Conservation (phyloP, 2,797 vertebrate genomes). For the Xyrichtys novacula region DNA sequence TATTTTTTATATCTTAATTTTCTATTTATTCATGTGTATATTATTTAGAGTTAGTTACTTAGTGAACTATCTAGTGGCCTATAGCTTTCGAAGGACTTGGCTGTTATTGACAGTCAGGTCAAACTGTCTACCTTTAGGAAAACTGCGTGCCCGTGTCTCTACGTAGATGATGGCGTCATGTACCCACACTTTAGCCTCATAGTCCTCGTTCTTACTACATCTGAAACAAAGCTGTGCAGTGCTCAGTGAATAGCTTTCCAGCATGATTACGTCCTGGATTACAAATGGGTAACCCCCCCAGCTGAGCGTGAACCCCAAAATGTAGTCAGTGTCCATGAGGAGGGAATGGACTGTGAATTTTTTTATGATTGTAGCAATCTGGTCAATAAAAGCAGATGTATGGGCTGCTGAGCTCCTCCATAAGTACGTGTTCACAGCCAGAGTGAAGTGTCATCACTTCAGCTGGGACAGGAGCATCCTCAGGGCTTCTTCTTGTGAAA, state of each 20-base stretch:
- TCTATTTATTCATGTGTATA: no score
- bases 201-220: no score
- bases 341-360: slow-evolving; percentile 47
- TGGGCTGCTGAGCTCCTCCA: slow-evolving; percentile 55
- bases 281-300: slow-evolving; percentile 34
- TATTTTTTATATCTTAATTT: no score
- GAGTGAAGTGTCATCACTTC: slow-evolving; percentile 68
- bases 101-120: no score
- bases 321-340: slow-evolving; percentile 43
- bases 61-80: no score
- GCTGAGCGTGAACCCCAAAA: slow-evolving; percentile 20
- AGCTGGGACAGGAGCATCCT: slow-evolving; percentile 62
- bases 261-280: slow-evolving; percentile 33
- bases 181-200: no score
- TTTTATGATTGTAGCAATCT: slow-evolving; percentile 57
- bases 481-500: slow-evolving; percentile 60
- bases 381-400: slow-evolving; percentile 69
- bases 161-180: no score
- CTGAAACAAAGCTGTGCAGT: neutral
- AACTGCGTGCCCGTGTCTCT: no score
- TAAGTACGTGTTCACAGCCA: slow-evolving; percentile 60
- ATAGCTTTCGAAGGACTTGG: no score
- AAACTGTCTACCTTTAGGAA: no score
- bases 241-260: slow-evolving; percentile 1
- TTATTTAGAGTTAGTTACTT: no score